These are phyloP conservation scores for Melanophora roralis DNA, from an alignment of 2,888 invertebrate species.

Conservation along the genomic window DNA sequence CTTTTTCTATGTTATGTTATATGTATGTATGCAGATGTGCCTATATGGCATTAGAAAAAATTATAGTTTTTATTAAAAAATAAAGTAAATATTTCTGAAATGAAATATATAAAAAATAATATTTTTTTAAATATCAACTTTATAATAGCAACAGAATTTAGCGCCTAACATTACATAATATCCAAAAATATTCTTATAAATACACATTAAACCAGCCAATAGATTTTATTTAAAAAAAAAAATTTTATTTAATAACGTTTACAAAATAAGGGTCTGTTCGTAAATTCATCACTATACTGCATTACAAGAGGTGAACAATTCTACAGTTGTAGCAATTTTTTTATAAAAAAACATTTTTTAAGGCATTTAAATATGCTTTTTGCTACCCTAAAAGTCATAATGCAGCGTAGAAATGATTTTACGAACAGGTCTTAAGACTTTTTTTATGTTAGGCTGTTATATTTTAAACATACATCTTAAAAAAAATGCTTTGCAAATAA, in stretches of 20 bases:
- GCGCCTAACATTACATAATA: constrained; percentile 46
- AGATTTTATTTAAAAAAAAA: no score
- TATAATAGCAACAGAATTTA: constrained; percentile 33
- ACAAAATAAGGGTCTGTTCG: no score
- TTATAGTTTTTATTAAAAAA: constrained; percentile 20
- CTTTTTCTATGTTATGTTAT: constrained; percentile 44
- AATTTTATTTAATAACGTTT: not conserved
- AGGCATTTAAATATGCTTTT: no score
- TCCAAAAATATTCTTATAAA: constrained; percentile 49
- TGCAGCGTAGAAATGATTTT: no score
- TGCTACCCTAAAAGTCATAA: no score
- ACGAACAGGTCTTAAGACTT: not conserved
- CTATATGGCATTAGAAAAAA: constrained; percentile 39
- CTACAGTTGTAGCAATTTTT: constrained; percentile 13
- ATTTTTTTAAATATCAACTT: constrained; percentile 59
- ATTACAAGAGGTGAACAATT: no score
- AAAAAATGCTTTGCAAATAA: constrained; percentile 52
- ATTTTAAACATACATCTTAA: constrained; percentile 36
- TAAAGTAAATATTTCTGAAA: constrained; percentile 21
- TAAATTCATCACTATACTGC: no score
- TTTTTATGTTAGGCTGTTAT: constrained; percentile 40
- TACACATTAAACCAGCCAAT: constrained; percentile 22
- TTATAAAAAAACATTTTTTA: no score
- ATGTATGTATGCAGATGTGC: constrained; percentile 20
- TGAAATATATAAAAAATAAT: constrained; percentile 17